Base-by-base conservation (phyloP, 2,113 vertebrate genomes). In the Labrus mixtus region DNA sequence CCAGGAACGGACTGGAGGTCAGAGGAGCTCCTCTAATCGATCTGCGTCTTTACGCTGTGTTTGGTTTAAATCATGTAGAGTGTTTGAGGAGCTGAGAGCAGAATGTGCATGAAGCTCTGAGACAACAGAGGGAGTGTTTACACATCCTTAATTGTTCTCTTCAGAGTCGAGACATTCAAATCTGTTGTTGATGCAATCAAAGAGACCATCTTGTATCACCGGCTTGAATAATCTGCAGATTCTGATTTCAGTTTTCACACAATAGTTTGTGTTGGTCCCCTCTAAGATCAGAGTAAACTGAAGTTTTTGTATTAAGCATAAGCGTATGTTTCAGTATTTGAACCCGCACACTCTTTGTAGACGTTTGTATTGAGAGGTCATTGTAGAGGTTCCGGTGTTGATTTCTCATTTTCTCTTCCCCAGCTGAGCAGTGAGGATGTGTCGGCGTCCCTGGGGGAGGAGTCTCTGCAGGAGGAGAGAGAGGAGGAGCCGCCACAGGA, bases 401-500 rank as follows among this genome's bases (percentile, higher is more conserved):
- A 61, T 13, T 60, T 33, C 29, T 6, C 29, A 33, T 33, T 1
- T 4, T 46, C 55, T 56, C 7, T 48, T 25, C 19, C 8, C 11
- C 77, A 93, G 84, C 94, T 95, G 90, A 97, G 96, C 92, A 96
- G 94, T 0, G 97, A 99, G 23, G 96, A 98, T 0, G 85, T 95
- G 45, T 89, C 85, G 0, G 86, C 71, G 0, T 99, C 96, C 1
- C 93, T 95, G 13, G 96, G 95, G 0, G 97, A 99, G 1, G 96
- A 97, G 39, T 98, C 96, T 43, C 79, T 98, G 71, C 97, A 96
- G 77, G 97, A 97, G 16, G 96, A 97, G 1, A 74, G 87, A 0
- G 96, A 96, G 0, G 95, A 97, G 66, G 92, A 95, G 85, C 65
- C 87, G 85, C 65, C 87, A 0, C 62, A 86, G 0, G 95, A 96